Evolutionary conservation across 2,113 vertebrate species (phyloP).

Genomic region (Ophthalmolycus amberensis): DNA sequence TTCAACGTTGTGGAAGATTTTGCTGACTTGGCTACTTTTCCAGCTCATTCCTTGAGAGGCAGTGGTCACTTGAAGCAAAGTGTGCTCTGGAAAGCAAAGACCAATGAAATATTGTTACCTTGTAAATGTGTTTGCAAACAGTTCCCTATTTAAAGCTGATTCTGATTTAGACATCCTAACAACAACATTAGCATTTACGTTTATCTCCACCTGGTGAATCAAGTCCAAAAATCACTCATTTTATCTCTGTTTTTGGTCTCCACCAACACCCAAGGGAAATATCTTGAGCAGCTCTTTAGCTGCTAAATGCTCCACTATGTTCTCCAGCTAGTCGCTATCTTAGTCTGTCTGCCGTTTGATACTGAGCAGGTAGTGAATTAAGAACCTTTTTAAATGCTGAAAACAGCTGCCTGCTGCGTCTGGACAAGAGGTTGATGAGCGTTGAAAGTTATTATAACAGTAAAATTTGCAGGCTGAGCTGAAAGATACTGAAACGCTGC

Average conservation of each 20-base stretch:
- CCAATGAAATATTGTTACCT: background rate
- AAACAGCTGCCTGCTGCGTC: background rate
- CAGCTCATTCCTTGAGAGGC: background rate
- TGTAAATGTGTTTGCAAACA: background rate
- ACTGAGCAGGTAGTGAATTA: background rate
- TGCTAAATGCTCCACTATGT: background rate
- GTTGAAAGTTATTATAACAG: background rate
- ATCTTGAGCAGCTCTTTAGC: background rate
- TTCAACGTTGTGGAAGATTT: slow-evolving; percentile 12
- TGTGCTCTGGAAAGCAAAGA: background rate
- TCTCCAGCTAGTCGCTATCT: background rate
- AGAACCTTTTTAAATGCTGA: background rate
- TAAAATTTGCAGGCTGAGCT: background rate
- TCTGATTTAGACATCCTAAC: too few relatives aligned
- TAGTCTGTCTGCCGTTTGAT: too few relatives aligned
- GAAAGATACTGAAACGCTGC: background rate
- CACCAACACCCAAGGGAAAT: background rate
- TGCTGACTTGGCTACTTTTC: slow-evolving; percentile 53
- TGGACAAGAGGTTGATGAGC: background rate
- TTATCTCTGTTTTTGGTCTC: background rate
- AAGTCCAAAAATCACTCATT: background rate
- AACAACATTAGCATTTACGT: background rate
- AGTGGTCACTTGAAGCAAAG: slow-evolving; percentile 11
- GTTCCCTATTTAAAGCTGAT: background rate
- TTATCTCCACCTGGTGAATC: background rate